Evolutionary conservation across 2,113 vertebrate species (phyloP).

Genomic region (Microtus oregoni): DNA sequence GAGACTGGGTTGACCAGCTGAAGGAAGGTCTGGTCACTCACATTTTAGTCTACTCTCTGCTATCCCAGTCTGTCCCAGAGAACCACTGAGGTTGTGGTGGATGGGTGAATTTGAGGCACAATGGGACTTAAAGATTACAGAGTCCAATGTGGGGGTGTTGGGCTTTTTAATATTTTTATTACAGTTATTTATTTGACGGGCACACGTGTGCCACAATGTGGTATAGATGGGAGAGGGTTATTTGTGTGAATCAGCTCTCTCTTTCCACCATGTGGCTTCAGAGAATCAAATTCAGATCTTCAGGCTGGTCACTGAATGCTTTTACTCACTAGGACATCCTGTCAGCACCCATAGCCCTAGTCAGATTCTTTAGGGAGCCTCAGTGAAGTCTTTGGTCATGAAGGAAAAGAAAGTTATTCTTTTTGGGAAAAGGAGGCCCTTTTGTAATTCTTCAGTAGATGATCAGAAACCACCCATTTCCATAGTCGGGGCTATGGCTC

Average conservation of each 20-base stretch:
- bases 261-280: background rate
- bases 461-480: background rate
- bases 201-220: background rate
- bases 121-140: too few species aligned
- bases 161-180: background rate
- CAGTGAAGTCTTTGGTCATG: rapidly evolving
- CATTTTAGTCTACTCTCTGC: too few species aligned
- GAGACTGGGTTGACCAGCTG: too few species aligned
- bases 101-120: too few species aligned
- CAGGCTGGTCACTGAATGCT: background rate
- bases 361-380: background rate
- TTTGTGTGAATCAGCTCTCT: background rate
- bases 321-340: background rate
- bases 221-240: background rate
- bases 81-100: too few species aligned
- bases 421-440: background rate
- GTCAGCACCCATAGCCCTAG: background rate
- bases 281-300: background rate
- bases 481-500: background rate
- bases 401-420: background rate
- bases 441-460: background rate
- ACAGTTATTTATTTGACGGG: background rate
- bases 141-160: too few species aligned
- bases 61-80: too few species aligned
- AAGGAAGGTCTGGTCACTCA: too few species aligned